Conservation (phyloP, 2,113 vertebrate species). For the Burhinus bistriatus region DNA sequence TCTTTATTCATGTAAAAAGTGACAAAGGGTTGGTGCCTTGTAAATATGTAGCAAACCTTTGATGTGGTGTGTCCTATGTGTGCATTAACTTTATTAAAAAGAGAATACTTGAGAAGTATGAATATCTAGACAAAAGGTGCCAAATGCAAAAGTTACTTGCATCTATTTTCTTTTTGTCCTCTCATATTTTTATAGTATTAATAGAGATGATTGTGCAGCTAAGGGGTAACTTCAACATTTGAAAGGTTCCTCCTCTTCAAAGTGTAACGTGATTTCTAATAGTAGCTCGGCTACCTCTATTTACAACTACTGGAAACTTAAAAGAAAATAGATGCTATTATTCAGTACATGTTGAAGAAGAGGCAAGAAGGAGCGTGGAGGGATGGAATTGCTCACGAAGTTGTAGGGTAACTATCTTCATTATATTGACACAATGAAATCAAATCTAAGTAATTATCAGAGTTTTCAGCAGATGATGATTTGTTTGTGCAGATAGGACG, state of each 20-base stretch:
- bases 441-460: not conserved
- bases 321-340: conserved; percentile 73
- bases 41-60: conserved; percentile 83
- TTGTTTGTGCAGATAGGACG: not conserved
- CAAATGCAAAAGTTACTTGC: conserved; percentile 79
- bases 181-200: conserved; percentile 76
- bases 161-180: conserved; percentile 75
- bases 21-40: conserved; percentile 84
- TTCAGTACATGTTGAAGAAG: conserved; percentile 51
- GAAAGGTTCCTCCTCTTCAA: conserved; percentile 72
- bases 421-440: not conserved
- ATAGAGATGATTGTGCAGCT: conserved; percentile 71
- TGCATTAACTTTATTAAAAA: conserved; percentile 82
- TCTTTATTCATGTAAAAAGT: conserved; percentile 73
- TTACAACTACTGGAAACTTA: conserved; percentile 77
- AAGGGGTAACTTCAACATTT: conserved; percentile 70
- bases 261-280: conserved; percentile 64
- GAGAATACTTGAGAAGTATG: conserved; percentile 79
- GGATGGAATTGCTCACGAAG: not conserved
- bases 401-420: conserved; percentile 31
- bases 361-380: conserved; percentile 44
- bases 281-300: conserved; percentile 79
- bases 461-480: not conserved
- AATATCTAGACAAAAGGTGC: conserved; percentile 79
- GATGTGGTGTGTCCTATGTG: conserved; percentile 77